Conservation (phyloP, 2,888 invertebrate species). For the Notocelia uddmanniana region DNA sequence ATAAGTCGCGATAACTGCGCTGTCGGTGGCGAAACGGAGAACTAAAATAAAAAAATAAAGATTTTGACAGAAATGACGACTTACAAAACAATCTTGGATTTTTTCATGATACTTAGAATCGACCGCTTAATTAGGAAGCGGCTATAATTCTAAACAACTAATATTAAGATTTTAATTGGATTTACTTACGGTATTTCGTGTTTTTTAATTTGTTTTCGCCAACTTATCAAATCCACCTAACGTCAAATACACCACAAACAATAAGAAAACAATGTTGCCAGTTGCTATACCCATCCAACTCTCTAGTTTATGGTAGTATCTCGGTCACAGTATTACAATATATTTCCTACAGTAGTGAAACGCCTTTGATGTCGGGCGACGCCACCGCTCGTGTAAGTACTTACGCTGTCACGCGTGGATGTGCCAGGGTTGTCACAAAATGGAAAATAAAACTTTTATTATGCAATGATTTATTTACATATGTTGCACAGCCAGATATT, state of each 20-base stretch:
- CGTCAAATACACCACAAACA: slow-evolving; percentile 38
- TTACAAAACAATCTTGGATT: slow-evolving; percentile 43
- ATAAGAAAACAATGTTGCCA: slow-evolving; percentile 34
- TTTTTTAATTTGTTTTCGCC: slow-evolving; percentile 24
- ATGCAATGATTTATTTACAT: no score
- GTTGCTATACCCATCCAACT: background rate
- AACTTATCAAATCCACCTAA: slow-evolving; percentile 28
- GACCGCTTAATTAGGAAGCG: slow-evolving; percentile 7
- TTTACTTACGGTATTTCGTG: slow-evolving; percentile 29
- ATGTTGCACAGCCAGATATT: no score
- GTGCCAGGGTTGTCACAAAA: no score
- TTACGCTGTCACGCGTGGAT: no score
- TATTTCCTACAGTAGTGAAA: no score
- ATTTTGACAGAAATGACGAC: slow-evolving; percentile 59
- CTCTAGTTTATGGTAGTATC: background rate
- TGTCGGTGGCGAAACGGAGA: slow-evolving; percentile 48
- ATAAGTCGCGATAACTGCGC: slow-evolving; percentile 65
- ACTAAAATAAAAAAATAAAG: slow-evolving; percentile 62
- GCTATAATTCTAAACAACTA: background rate
- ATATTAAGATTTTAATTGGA: background rate
- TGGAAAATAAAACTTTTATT: no score
- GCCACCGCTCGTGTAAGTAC: no score
- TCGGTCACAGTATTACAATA: no score
- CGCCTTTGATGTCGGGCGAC: no score
- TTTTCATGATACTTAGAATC: slow-evolving; percentile 19